Evolutionary conservation across 2,113 vertebrate species (phyloP).

Genomic region (Paraplagusia blochii): DNA sequence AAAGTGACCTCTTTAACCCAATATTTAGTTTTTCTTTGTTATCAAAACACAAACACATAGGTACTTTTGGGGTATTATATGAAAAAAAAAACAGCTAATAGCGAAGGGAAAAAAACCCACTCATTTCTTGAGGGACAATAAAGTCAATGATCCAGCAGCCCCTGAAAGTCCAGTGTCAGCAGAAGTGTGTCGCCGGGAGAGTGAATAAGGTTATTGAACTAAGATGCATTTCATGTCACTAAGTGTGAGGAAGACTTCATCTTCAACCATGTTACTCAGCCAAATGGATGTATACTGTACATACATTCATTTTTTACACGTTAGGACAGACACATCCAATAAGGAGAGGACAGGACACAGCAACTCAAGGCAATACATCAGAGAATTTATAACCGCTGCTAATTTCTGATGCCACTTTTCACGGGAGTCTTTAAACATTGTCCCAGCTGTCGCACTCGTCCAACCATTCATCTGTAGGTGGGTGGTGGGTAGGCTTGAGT

Average conservation of each 20-base stretch:
- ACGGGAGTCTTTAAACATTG: neutral
- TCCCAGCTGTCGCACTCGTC: conserved; percentile 6
- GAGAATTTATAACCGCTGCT: neutral
- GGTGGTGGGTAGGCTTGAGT: conserved; percentile 24
- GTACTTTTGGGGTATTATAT: too few species aligned
- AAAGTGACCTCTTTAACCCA: too few species aligned
- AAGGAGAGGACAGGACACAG: neutral
- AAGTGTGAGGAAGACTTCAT: conserved; percentile 16
- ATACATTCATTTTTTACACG: neutral
- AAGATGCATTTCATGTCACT: conserved; percentile 29
- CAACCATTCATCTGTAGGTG: conserved; percentile 2
- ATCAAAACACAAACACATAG: too few species aligned
- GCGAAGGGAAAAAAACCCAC: conserved; percentile 9
- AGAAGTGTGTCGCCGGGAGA: conserved; percentile 36
- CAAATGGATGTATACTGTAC: conserved; percentile 18
- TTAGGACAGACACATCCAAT: neutral
- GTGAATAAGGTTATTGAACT: conserved; percentile 38
- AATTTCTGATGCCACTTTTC: neutral
- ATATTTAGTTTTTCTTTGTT: too few species aligned
- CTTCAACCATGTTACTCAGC: conserved; percentile 11
- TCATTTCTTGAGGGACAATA: conserved; percentile 43
- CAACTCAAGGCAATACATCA: neutral
- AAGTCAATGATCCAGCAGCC: conserved; percentile 49
- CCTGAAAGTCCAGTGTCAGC: conserved; percentile 47
- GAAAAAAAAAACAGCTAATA: neutral